Evolutionary conservation across 2,888 invertebrate species (phyloP), one percentile per base, ranked within the genome.

Genomic region (Machimus atricapillus): DNA sequence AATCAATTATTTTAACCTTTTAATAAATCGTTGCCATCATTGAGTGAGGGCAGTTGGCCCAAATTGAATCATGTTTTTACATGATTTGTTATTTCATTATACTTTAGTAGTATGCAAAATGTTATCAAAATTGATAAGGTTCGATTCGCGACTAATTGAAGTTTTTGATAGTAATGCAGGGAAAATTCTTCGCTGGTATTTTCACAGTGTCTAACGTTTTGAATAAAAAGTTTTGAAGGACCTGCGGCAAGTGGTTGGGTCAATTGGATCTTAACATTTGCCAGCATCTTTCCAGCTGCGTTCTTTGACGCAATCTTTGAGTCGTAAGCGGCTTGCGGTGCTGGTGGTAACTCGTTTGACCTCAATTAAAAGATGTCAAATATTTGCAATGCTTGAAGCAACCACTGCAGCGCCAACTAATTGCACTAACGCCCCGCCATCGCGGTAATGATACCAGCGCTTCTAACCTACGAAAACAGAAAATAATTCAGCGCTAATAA

Each of bases 301-400:
- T 58, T 23, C 8, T 23, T 58, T 9, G 19, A 9, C 66, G 8
- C 12, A 66, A 27, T 12, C 66, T 23, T 12, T 66, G 14, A 66
- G 23, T 66, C 66, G 4, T 12, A 66, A 40, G 19, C 19, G 9
- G 8, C 8, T 12, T 19, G 27, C 27, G 27, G 1, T 23, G 66
- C 27, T 27, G 43, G 46, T 46, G 40, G n/a, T n/a, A 78, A 40
- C 37, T 78, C 43, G 23, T 23, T 52, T 34, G 79, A 79, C 79
- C 79, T 79, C 79, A 79, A 79, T 79, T 79, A 79, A 52, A 79
- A 79, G 27, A 79, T 52, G 46, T 79, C n/a, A 79, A 46, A 79
- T 79, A 52, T 79, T 79, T 79, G 52, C 79, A 5, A n/a, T 9
- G 8, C 79, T 46, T 9, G 66, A 46, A 79, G 27, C n/a, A 19